phyloP scores from a whole-genome alignment of 1,140 invertebrate species.

The Lordiphosa collinella region DNA sequence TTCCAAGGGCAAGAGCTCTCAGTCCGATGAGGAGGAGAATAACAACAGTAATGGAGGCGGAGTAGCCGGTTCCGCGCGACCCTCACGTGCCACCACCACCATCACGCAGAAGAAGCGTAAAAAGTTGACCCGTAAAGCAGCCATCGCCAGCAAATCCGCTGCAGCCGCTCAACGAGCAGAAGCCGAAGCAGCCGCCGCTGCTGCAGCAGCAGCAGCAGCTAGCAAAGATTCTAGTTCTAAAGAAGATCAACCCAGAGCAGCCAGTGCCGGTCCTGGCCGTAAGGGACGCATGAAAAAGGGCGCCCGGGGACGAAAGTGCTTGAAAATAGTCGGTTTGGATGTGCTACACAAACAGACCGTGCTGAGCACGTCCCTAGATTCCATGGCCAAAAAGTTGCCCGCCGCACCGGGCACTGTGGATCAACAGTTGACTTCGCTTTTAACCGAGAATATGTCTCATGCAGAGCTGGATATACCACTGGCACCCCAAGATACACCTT shows the following conservation, averaged over 20 bases:
- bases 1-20: conserved; percentile 82
- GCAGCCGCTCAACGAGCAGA: conserved; percentile 65
- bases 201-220: conserved; percentile 39
- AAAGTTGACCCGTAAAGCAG: conserved; percentile 74
- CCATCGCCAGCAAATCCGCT: conserved; percentile 74
- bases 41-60: conserved; percentile 66
- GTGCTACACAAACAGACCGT: conserved; percentile 94
- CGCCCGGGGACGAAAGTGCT: conserved; percentile 52
- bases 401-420: conserved; percentile 94
- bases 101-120: conserved; percentile 74
- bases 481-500: conserved; percentile 88
- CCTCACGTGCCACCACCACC: conserved; percentile 51
- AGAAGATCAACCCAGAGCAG: conserved; percentile 44
- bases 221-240: conserved; percentile 66
- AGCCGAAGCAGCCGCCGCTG: conserved; percentile 60
- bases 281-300: conserved; percentile 72
- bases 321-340: conserved; percentile 90
- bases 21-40: conserved; percentile 81
- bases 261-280: conserved; percentile 51
- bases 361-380: conserved; percentile 86
- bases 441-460: conserved; percentile 85
- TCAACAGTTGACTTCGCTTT: conserved; percentile 90
- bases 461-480: conserved; percentile 90
- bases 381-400: conserved; percentile 85
- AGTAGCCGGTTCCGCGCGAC: conserved; percentile 21